phyloP scores from a whole-genome alignment of 2,113 vertebrate genomes.

The Cinclus cinclus region DNA sequence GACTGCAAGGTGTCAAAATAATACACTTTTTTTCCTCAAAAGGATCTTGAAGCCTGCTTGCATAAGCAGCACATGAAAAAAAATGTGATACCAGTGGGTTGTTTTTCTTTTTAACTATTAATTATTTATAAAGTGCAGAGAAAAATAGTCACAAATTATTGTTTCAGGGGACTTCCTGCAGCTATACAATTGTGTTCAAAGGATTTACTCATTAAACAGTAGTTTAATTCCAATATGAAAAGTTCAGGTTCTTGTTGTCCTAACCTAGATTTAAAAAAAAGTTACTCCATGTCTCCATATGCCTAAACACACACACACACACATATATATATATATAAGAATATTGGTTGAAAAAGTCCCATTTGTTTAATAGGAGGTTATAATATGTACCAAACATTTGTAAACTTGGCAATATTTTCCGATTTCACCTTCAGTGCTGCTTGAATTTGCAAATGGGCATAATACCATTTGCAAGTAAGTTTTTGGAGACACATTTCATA shows the following conservation, averaged over 20 bases:
- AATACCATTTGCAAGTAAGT: neutral
- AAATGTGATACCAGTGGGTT: neutral
- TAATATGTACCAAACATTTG: neutral
- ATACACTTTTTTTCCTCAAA: conserved; percentile 63
- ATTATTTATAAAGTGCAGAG: conserved; percentile 73
- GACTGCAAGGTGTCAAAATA: conserved; percentile 52
- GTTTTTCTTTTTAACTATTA: conserved; percentile 64
- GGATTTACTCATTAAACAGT: conserved; percentile 8
- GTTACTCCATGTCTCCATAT: neutral
- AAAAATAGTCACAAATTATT: conserved; percentile 69
- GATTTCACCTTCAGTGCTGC: neutral
- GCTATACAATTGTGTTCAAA: conserved; percentile 58
- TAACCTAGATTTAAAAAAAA: conserved; percentile 45
- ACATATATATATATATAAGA: neutral
- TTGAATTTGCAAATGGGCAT: neutral
- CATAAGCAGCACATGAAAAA: conserved; percentile 62
- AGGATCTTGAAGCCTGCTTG: conserved; percentile 50
- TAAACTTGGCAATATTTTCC: neutral
- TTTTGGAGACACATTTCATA: neutral
- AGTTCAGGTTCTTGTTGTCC: conserved; percentile 56
- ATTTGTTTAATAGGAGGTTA: neutral
- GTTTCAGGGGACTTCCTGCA: conserved; percentile 67
- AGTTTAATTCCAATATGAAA: conserved; percentile 60
- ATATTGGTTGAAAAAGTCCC: neutral
- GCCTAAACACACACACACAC: neutral